Evolutionary conservation across 2,113 vertebrate genomes (phyloP), one percentile per base, ranked within the genome.

Genomic region (Gobio gobio): DNA sequence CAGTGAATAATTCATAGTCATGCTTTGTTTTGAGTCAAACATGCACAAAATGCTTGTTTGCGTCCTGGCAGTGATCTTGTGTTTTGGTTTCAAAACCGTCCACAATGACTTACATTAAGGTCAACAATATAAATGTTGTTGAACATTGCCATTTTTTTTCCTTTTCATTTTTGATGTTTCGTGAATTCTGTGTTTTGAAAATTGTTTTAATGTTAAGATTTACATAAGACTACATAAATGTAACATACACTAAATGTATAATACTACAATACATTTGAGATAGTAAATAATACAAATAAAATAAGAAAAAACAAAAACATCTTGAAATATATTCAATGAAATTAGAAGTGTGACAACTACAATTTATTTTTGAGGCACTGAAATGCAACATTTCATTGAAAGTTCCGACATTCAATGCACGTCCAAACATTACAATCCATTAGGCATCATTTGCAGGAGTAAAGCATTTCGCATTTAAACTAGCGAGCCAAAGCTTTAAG

Each of bases 1-100:
- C 56, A 20, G 5, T 79, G 36, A 79, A 79, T 63, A 63, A 79
- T 61, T 43, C 36, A 79, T 6, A 63, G 9, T 26, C 36, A 10
- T 26, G 40, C 58, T 64, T 61, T 63, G 43, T 47, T 73, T 73
- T 73, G 43, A 73, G 70, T 47, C 12, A 47, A 20, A 61, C 26
- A 79, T 79, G 43, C 58, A 79, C 43, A 26, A 45, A 56, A 73
- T 73, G 70, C 70, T 73, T 43, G 66, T 43, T 36, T 70, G 43
- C 12, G 20, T 70, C 33, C 18, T 22, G 66, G 9, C 3, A 12
- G 22, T 14, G 70, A 73, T 24, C 10, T 45, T 72, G 70, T 73
- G 5, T n/a, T 45, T 73, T 73, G 40, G 40, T 73, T n/a, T 73
- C n/a, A 47, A 79, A 18, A 45, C 7, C 5, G 20, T 43, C 36